Evolutionary conservation across 2,113 vertebrate species (phyloP).

Genomic region (Neodontobutis hainanensis): DNA sequence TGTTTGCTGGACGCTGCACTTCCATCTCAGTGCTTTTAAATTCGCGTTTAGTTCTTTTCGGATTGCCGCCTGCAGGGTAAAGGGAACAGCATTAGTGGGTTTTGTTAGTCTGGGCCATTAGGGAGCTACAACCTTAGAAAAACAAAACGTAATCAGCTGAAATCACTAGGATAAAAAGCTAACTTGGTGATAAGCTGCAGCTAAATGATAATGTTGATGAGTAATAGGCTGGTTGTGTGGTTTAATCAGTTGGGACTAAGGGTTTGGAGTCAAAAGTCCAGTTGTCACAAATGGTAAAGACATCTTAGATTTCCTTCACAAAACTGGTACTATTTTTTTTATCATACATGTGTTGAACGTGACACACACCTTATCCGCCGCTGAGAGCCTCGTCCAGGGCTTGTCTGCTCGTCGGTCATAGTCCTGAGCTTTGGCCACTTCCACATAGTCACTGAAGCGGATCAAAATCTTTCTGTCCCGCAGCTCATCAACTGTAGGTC

Average conservation of each 20-base stretch:
- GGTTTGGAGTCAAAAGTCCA: constrained; percentile 1
- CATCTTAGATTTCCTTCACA: neutral
- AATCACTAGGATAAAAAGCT: neutral
- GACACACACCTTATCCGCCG: constrained; percentile 91
- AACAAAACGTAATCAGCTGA: neutral
- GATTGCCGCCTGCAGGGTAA: constrained; percentile 88
- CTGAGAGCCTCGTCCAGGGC: constrained; percentile 96
- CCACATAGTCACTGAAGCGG: constrained; percentile 98
- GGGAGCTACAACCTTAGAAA: constrained; percentile 10
- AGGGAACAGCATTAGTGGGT: constrained; percentile 43
- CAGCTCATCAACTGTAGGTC: constrained; percentile 96
- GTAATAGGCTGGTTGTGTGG: neutral
- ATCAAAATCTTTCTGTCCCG: constrained; percentile 98
- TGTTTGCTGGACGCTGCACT: constrained; percentile 99
- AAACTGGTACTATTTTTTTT: neutral
- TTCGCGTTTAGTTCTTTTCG: constrained; percentile 98
- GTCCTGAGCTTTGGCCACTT: constrained; percentile 99
- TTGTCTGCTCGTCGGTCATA: constrained; percentile 97
- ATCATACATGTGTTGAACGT: neutral
- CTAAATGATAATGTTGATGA: neutral
- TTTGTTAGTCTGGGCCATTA: neutral
- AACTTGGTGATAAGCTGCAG: too few species aligned
- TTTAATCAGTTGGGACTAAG: constrained; percentile 17
- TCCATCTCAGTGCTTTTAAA: constrained; percentile 99
- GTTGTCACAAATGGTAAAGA: neutral